A percentile compares a stretch with the other conserved stretches of the same genome.
phyloP scores from a whole-genome alignment of 2,113 vertebrate genomes.

The Electrona antarctica region DNA sequence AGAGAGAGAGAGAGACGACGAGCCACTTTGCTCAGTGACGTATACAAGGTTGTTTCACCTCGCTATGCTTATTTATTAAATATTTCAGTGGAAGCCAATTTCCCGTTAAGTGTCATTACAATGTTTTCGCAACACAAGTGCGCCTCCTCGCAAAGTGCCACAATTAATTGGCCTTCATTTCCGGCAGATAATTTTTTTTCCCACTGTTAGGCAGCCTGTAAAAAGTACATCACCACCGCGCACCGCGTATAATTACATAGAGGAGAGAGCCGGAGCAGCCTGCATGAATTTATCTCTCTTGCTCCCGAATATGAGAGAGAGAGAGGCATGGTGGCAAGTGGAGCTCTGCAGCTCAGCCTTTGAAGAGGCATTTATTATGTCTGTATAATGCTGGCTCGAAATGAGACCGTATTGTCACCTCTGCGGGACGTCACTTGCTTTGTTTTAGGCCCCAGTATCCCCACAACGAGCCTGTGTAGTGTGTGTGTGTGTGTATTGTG shows the following conservation, averaged over 20 bases:
- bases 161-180: constrained; percentile 84
- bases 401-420: constrained; percentile 56
- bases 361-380: constrained; percentile 67
- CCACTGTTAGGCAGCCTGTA: constrained; percentile 80
- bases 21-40: constrained; percentile 58
- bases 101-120: constrained; percentile 78
- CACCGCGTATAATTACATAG: constrained; percentile 75
- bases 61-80: constrained; percentile 62
- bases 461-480: too few species aligned
- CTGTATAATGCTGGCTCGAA: constrained; percentile 55
- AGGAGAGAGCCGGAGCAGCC: constrained; percentile 66
- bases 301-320: constrained; percentile 72
- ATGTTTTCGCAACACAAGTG: constrained; percentile 69
- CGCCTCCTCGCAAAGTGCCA: constrained; percentile 71
- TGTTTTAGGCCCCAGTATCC: constrained; percentile 14
- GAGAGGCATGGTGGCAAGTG: constrained; percentile 51
- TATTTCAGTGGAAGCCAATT: constrained; percentile 76
- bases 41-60: constrained; percentile 49
- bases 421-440: constrained; percentile 39
- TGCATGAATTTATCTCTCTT: constrained; percentile 75
- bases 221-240: constrained; percentile 77
- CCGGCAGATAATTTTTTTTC: constrained; percentile 80
- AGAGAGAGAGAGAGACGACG: constrained; percentile 18
- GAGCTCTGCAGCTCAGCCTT: constrained; percentile 47
- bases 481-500: too few species aligned